phyloP scores from a whole-genome alignment of 2,113 vertebrate genomes.

The Camarhynchus parvulus region DNA sequence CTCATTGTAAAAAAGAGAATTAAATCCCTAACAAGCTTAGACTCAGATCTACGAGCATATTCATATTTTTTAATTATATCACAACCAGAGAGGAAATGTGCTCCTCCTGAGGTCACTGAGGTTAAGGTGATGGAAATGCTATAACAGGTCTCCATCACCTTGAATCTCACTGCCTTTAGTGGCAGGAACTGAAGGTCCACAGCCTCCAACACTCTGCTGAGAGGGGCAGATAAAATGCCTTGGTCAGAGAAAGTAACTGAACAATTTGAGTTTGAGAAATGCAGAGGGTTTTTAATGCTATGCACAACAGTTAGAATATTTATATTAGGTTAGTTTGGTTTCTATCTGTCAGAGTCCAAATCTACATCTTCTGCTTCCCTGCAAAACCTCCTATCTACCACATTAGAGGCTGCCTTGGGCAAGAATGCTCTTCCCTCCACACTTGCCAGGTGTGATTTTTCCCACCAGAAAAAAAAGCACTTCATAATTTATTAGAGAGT shows the following conservation, averaged over 20 bases:
- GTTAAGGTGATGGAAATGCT: not conserved
- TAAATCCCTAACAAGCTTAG: not conserved
- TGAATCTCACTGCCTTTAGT: not conserved
- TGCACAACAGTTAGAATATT: not conserved
- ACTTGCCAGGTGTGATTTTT: not conserved
- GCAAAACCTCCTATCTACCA: not conserved
- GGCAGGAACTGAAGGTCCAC: not conserved
- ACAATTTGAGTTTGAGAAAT: not conserved
- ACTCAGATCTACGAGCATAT: not conserved
- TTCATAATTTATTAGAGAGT: not conserved
- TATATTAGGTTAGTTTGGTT: not conserved
- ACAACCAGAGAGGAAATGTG: accelerated
- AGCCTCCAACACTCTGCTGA: not conserved
- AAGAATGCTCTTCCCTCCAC: not conserved
- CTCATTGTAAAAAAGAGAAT: not conserved
- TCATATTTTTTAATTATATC: not conserved
- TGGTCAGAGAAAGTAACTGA: not conserved
- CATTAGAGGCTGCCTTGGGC: not conserved
- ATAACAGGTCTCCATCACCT: not conserved
- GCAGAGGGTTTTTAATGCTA: not conserved
- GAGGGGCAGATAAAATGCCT: not conserved
- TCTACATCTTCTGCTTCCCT: not conserved
- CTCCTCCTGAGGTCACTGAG: not conserved
- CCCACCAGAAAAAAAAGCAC: not conserved
- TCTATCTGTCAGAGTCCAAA: not conserved